Percentiles rank a stretch among this genome's conserved stretches.
phyloP scores from a whole-genome alignment of 2,113 vertebrate genomes.

The Passer montanus region DNA sequence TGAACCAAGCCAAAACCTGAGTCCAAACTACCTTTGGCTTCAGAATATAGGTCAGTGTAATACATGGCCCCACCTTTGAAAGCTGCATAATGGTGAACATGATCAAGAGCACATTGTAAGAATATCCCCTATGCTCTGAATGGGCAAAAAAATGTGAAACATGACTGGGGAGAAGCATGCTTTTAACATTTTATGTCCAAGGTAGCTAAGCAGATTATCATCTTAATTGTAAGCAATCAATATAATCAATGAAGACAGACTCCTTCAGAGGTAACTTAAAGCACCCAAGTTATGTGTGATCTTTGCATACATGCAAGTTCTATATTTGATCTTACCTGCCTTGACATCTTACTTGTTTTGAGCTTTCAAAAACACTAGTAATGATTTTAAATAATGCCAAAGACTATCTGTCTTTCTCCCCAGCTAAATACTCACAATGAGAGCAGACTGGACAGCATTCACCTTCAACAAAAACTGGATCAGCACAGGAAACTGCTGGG shows the following conservation, averaged over 20 bases:
- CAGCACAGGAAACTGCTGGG: conserved; percentile 86
- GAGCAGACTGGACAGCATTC: conserved; percentile 93
- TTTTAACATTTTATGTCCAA: neutral
- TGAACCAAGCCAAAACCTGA: neutral
- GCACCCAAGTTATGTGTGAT: neutral
- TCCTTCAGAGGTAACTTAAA: neutral
- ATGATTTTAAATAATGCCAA: neutral
- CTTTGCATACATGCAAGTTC: neutral
- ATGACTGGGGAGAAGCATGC: neutral
- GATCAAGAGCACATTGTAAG: neutral
- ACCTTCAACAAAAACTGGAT: conserved; percentile 86
- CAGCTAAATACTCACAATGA: conserved; percentile 79
- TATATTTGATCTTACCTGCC: neutral
- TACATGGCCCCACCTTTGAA: neutral
- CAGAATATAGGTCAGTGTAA: neutral
- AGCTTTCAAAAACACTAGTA: neutral
- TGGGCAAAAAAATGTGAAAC: neutral
- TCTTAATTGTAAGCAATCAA: neutral
- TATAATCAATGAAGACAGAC: neutral
- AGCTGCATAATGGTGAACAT: neutral
- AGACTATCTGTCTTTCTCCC: neutral
- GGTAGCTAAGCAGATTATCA: neutral
- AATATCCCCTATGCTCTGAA: neutral
- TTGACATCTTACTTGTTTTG: neutral
- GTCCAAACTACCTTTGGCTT: neutral